These are phyloP conservation scores for Phalacrocorax brasilianus DNA, from an alignment of 2,113 vertebrate species.

Conservation along the genomic window DNA sequence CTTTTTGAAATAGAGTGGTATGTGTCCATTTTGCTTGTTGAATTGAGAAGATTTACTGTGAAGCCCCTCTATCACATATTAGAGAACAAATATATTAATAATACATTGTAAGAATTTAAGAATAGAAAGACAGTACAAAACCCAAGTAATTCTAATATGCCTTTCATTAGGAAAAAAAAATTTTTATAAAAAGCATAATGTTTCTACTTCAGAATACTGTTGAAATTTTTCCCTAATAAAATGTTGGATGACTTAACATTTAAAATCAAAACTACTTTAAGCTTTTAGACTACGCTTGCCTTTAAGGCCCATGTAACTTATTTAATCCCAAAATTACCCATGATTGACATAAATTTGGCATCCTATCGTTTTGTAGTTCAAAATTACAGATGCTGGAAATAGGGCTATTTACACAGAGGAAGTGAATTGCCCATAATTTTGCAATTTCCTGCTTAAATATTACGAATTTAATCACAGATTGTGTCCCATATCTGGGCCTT, in stretches of 20 bases:
- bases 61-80: background rate
- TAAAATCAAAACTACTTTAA: background rate
- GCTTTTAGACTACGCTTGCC: background rate
- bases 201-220: background rate
- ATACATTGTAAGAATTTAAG: background rate
- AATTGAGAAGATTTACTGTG: background rate
- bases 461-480: background rate
- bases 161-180: background rate
- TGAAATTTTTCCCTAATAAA: background rate
- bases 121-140: background rate
- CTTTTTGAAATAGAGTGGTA: background rate
- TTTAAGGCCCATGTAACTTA: background rate
- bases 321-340: background rate
- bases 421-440: conserved; percentile 45
- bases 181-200: background rate
- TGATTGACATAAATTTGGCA: background rate
- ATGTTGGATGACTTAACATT: background rate
- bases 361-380: background rate
- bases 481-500: background rate
- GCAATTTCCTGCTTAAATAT: conserved; percentile 10
- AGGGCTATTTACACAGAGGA: background rate
- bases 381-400: background rate
- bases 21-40: background rate
- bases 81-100: background rate
- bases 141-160: background rate